Conservation (phyloP, 2,888 invertebrate species). For the Ischnus inquisitorius region DNA sequence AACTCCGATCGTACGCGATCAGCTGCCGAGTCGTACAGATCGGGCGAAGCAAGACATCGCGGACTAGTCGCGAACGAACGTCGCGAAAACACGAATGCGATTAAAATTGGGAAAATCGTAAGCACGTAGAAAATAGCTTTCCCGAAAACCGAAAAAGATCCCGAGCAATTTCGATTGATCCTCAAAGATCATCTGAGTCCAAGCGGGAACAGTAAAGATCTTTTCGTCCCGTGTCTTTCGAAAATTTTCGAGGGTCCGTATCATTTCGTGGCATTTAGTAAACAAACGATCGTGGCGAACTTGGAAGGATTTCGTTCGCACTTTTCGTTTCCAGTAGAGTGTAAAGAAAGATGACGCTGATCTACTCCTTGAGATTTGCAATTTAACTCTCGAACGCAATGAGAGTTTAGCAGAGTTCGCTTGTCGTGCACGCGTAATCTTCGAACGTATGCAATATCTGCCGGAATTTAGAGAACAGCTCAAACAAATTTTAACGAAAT, state of each 20-base stretch:
- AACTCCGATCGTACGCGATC: background rate
- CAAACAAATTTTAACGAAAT: conserved; percentile 52
- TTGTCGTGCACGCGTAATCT: conserved; percentile 42
- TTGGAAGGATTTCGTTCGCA: too few species aligned
- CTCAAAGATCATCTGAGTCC: conserved; percentile 33
- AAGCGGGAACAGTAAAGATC: conserved; percentile 37
- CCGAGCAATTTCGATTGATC: conserved; percentile 48
- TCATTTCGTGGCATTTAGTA: too few species aligned
- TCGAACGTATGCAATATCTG: conserved; percentile 48
- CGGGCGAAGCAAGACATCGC: too few species aligned
- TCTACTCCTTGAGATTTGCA: conserved; percentile 41
- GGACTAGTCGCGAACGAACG: too few species aligned
- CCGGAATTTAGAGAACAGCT: conserved; percentile 45
- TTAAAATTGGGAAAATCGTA: conserved; percentile 33
- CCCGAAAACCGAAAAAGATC: conserved; percentile 51
- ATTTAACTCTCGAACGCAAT: conserved; percentile 36
- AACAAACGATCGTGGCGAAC: too few species aligned
- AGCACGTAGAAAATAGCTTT: conserved; percentile 44
- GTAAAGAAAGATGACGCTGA: conserved; percentile 43
- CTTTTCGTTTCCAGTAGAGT: conserved; percentile 51
- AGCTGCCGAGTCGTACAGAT: too few species aligned
- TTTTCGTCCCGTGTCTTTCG: conserved; percentile 48
- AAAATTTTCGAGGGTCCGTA: conserved; percentile 47
- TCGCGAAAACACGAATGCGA: background rate
- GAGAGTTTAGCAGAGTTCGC: conserved; percentile 57